These are phyloP conservation scores for Danio choprae DNA, from an alignment of 2,797 vertebrate species.

Conservation along the genomic window DNA sequence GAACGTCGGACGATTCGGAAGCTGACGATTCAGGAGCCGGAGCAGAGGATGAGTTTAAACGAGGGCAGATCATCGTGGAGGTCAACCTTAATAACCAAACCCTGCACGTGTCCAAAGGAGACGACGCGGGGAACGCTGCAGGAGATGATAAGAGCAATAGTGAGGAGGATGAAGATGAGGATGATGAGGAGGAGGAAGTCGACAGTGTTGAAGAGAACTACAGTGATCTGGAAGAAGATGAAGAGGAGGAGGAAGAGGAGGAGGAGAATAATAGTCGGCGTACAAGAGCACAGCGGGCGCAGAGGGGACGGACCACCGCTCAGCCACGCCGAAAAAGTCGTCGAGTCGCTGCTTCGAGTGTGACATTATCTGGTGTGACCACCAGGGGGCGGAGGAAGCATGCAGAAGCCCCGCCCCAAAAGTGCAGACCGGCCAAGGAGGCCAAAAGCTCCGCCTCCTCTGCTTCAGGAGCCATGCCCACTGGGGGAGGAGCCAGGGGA, in stretches of 20 bases:
- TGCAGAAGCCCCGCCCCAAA: conserved; percentile 83
- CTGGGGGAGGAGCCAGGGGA: conserved; percentile 72
- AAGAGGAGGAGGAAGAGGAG: conserved; percentile 76
- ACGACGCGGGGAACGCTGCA: conserved; percentile 77
- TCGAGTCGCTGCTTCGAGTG: conserved; percentile 69
- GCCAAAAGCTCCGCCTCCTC: conserved; percentile 71
- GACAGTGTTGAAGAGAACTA: conserved; percentile 84
- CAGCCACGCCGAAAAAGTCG: conserved; percentile 84
- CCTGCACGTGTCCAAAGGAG: conserved; percentile 96
- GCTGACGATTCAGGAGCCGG: conserved; percentile 73
- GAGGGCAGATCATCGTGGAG: conserved; percentile 98
- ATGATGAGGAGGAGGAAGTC: conserved; percentile 78
- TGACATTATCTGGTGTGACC: conserved; percentile 75
- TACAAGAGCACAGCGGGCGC: conserved; percentile 84
- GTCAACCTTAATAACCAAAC: conserved; percentile 99
- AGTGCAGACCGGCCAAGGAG: conserved; percentile 79
- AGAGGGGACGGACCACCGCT: conserved; percentile 74
- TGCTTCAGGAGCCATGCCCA: conserved; percentile 13
- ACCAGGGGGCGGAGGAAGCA: conserved; percentile 87
- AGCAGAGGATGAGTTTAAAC: conserved; percentile 90
- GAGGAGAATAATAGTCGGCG: conserved; percentile 84
- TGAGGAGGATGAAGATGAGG: conserved; percentile 89
- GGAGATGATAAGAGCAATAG: conserved; percentile 87
- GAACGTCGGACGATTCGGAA: conserved; percentile 82
- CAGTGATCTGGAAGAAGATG: conserved; percentile 76